Conservation (phyloP, 2,797 vertebrate species). For the Mionectes olivaceus region DNA sequence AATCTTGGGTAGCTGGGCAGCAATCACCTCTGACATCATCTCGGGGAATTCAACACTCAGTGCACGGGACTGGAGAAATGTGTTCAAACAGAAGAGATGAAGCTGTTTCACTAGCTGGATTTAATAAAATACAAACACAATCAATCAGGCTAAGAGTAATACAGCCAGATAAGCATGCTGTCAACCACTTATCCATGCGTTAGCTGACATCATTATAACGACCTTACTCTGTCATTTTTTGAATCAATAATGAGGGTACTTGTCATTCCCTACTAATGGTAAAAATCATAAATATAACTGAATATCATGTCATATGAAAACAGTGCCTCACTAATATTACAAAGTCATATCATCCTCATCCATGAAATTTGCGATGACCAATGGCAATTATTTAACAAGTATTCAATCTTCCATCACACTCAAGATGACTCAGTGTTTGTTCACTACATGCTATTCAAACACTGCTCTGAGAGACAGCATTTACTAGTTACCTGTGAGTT, state of each 20-base stretch:
- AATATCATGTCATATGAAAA: not conserved
- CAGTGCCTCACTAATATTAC: not conserved
- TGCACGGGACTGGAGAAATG: slow-evolving; percentile 94
- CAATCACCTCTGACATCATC: slow-evolving; percentile 99
- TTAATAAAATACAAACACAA: slow-evolving; percentile 56
- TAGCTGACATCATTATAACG: not conserved
- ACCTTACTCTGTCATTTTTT: not conserved
- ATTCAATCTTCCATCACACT: not conserved
- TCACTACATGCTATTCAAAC: not conserved
- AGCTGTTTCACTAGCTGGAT: slow-evolving; percentile 96
- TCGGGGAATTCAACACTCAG: slow-evolving; percentile 97
- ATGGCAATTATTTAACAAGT: not conserved
- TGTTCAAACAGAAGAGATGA: slow-evolving; percentile 95
- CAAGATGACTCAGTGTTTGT: not conserved
- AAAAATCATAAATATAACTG: not conserved
- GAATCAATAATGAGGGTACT: not conserved
- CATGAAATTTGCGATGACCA: rapidly evolving
- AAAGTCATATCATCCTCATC: not conserved
- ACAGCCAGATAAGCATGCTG: not conserved
- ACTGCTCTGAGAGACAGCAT: not conserved
- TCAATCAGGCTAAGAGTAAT: not conserved
- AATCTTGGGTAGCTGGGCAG: slow-evolving; percentile 96
- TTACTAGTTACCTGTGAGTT: not conserved
- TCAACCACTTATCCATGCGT: not conserved
- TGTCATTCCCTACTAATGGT: not conserved